A percentile compares a stretch with the other conserved stretches of the same genome.
Evolutionary conservation across 2,113 vertebrate genomes (phyloP).

Genomic region (Lagopus muta): DNA sequence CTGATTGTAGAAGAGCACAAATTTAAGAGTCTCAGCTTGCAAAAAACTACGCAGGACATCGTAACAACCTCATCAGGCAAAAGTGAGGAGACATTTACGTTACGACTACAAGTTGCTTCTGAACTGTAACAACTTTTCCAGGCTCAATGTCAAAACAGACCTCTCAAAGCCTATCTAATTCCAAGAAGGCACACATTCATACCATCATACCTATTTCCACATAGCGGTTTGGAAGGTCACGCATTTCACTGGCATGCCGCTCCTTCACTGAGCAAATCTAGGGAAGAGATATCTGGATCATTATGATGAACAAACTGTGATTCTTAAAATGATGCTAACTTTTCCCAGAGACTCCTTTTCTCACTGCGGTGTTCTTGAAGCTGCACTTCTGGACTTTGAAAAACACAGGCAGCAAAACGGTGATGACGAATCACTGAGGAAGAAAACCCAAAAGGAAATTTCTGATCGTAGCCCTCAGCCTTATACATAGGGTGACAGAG

Average conservation of each 20-base stretch:
- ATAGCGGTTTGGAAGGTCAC: slow-evolving; percentile 95
- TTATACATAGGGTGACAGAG: neutral
- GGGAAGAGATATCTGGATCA: slow-evolving; percentile 38
- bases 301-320: neutral
- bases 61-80: neutral
- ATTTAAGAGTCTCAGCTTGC: neutral
- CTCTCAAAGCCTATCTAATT: neutral
- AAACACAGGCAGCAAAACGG: neutral
- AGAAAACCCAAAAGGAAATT: neutral
- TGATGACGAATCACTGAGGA: neutral
- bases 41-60: neutral
- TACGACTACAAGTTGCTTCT: neutral
- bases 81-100: neutral
- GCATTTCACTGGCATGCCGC: slow-evolving; percentile 91
- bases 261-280: slow-evolving; percentile 96
- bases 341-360: neutral
- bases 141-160: neutral
- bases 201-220: slow-evolving; percentile 92
- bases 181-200: neutral
- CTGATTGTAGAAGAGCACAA: neutral
- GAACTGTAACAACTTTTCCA: neutral
- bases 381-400: neutral
- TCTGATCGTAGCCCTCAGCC: neutral
- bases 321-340: neutral
- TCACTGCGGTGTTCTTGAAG: neutral